Percentiles rank a stretch among this genome's conserved stretches.
Evolutionary conservation across 2,113 vertebrate genomes (phyloP).

Genomic region (Heterotis niloticus): DNA sequence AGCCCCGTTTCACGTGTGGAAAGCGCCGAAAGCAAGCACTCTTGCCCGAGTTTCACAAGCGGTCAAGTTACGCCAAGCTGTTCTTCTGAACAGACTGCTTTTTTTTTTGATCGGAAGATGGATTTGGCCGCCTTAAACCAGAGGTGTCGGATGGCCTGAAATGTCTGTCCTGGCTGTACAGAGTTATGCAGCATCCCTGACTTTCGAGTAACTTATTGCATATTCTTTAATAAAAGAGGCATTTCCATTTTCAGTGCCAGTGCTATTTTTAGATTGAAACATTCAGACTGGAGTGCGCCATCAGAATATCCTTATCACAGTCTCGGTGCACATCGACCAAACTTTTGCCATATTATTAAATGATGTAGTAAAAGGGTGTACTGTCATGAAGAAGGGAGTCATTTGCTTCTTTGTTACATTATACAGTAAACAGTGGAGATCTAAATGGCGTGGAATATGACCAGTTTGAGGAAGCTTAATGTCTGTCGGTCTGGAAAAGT

Average conservation of each 20-base stretch:
- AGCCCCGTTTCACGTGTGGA: background rate
- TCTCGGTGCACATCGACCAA: background rate
- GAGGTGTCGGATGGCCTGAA: background rate
- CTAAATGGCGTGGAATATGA: background rate
- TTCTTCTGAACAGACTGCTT: background rate
- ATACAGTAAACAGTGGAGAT: background rate
- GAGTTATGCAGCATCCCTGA: background rate
- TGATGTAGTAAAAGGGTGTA: background rate
- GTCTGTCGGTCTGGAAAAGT: background rate
- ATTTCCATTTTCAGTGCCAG: background rate
- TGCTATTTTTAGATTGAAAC: background rate
- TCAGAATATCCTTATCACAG: background rate
- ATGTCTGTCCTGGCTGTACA: background rate
- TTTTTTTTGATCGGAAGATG: background rate
- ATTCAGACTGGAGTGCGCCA: background rate
- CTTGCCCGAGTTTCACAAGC: background rate
- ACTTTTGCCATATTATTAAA: background rate
- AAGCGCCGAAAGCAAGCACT: background rate
- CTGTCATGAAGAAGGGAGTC: background rate
- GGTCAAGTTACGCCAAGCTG: background rate
- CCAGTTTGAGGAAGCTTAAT: background rate
- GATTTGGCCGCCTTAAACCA: slow-evolving; percentile 10
- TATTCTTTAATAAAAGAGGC: background rate
- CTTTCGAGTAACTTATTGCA: background rate
- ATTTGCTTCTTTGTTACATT: background rate